Evolutionary conservation across 1,140 invertebrate species (phyloP), one percentile per base, ranked within the genome.

Genomic region (Scaptomyza hsui): DNA sequence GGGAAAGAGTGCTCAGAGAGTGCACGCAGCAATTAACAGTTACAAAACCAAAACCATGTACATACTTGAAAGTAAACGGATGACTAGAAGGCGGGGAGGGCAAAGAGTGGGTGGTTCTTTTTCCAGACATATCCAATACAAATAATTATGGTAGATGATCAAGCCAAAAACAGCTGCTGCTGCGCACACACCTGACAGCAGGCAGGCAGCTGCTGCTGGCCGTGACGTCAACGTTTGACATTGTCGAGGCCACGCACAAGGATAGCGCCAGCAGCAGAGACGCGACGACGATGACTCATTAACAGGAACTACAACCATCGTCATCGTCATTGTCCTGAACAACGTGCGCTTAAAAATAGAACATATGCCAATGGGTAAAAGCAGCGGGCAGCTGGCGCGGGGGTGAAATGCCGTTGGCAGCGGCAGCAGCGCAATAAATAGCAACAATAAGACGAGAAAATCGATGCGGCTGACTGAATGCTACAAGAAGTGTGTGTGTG

Each of bases 371-470:
- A 77, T 63, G 57, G 63, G 59, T 51, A 64, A 47, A n/a, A 55
- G 61, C 59, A 56, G 49, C 29, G 57, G 42, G 57, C 61, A 42
- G 72, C 53, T 64, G 41, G 71, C 44, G 70, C 41, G 61, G 64
- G 71, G 61, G 65, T 65, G 74, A 78, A 78, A 59, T 69, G 75
- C 63, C 72, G 53, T 39, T 68, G 39, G 60, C 59, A 60, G 74
- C 78, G 65, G 21, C 67, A n/a, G 48, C 49, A 44, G 57, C 75
- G 75, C 74, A 70, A 72, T 88, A 88, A 88, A 86, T 88, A 86
- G 78, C 82, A 82, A 82, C 82, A 88, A 88, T 75, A 78, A 88
- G 75, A 79, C 68, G 76, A 82, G 26, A 88, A 88, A 88, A 88
- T 88, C 83, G 82, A 88, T 88, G 83, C 72, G 79, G 83, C 67